Conservation (phyloP, 2,797 vertebrate genomes). For the Ctenosaura bakeri region DNA sequence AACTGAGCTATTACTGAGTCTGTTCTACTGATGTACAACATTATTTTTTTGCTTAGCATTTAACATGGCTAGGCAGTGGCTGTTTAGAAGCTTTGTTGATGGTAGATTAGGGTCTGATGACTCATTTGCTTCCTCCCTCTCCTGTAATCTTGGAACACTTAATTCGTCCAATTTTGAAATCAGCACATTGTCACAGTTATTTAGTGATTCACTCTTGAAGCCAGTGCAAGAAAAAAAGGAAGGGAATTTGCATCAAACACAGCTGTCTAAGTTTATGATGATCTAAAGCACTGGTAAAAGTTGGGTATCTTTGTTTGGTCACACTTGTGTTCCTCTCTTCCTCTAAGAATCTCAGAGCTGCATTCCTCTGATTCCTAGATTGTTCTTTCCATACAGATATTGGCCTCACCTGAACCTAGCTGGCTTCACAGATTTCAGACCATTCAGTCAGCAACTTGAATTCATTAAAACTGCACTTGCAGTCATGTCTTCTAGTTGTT, state of each 20-base stretch:
- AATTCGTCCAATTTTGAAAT: conserved; percentile 57
- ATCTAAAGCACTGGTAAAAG: neutral
- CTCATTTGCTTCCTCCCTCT: conserved; percentile 42
- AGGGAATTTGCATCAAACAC: conserved; percentile 15
- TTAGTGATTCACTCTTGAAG: conserved; percentile 50
- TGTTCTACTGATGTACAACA: neutral
- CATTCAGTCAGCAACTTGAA: neutral
- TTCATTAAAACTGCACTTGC: neutral
- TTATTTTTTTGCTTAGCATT: neutral
- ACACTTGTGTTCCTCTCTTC: neutral
- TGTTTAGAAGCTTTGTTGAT: conserved; percentile 46
- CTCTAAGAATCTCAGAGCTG: neutral
- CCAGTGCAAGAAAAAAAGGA: conserved; percentile 31
- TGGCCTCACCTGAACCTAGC: neutral
- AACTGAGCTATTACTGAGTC: neutral
- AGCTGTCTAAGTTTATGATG: conserved; percentile 36
- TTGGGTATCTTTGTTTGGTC: neutral
- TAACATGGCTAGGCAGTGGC: neutral
- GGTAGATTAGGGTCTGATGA: conserved; percentile 57
- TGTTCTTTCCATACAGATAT: neutral
- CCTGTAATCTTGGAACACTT: conserved; percentile 27
- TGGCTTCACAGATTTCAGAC: neutral
- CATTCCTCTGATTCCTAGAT: neutral
- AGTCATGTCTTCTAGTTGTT: neutral
- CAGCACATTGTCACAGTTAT: conserved; percentile 31